Evolutionary conservation across 1,140 invertebrate species (phyloP), one percentile per base, ranked within the genome.

Genomic region (Caenorhabditis latens): DNA sequence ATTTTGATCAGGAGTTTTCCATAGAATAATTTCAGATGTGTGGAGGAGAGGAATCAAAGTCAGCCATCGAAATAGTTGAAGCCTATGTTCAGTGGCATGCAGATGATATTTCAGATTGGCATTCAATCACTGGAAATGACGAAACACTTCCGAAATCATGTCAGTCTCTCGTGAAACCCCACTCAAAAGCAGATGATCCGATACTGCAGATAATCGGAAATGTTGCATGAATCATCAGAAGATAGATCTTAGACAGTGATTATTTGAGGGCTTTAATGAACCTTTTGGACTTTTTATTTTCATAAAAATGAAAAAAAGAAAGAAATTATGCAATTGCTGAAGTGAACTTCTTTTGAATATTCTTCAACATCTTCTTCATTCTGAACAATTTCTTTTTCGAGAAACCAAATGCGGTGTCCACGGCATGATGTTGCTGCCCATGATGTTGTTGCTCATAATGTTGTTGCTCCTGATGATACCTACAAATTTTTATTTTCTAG

Each of bases 91-190:
- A 91, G 84, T 92, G 90, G 88, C 91, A 92, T 57, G 90, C 91
- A 58, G 89, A 75, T n/a, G 91, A 91, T 86, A 83, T 91, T n/a
- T 87, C 89, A 43, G 91, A 92, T 84, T 92, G 91, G 91, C 91
- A 92, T 84, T 61, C 92, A 53, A 65, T 91, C 19, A 89, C 91
- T 24, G 91, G 90, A 48, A 91, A 91, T 61, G 82, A 88, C 40
- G 87, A 87, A n/a, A 79, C 61, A 65, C 84, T 91, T 21, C 91
- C 91, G 21, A 82, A 89, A 57, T 91, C 91, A 84, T 91, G 91
- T 83, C 84, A 86, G 4, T 40, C 71, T 19, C 75, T 90, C 50
- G 90, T 86, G 7, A 90, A 89, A 58, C 24, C 46, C 0, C 43
- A 48, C n/a, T 50, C 71, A 48, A 75, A 40, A 65, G 48, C 46